phyloP scores from a whole-genome alignment of 2,888 invertebrate species.

The Petrophora chlorosata region DNA sequence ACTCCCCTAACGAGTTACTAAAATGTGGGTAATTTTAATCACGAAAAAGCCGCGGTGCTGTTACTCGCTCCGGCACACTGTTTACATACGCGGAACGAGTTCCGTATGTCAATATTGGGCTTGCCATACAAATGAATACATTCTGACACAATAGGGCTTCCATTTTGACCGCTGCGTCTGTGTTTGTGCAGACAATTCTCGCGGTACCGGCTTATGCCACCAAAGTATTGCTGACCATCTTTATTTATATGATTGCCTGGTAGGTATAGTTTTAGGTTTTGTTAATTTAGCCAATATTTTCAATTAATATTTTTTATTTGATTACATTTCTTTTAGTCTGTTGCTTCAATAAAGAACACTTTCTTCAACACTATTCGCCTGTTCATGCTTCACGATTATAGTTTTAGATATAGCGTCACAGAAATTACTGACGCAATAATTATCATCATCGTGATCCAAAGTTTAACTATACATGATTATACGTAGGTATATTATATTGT shows the following conservation, averaged over 20 bases:
- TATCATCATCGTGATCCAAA: too few species aligned
- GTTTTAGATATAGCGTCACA: too few species aligned
- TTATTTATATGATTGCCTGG: constrained; percentile 53
- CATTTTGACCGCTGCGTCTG: constrained; percentile 74
- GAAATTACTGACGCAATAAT: too few species aligned
- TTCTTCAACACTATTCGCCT: too few species aligned
- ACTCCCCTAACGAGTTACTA: constrained; percentile 18
- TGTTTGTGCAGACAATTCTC: constrained; percentile 79
- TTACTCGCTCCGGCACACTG: constrained; percentile 53
- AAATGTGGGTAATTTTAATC: constrained; percentile 55
- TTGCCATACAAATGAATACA: constrained; percentile 82
- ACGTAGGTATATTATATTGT: too few species aligned
- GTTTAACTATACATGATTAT: too few species aligned
- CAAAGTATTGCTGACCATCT: constrained; percentile 54
- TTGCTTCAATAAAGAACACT: too few species aligned
- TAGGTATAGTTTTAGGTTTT: constrained; percentile 31
- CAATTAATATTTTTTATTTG: not conserved
- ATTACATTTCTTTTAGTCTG: not conserved
- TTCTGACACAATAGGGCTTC: constrained; percentile 78
- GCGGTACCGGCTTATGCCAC: constrained; percentile 67
- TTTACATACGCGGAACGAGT: constrained; percentile 75
- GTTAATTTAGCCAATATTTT: not conserved
- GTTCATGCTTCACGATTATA: too few species aligned
- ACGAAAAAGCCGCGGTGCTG: constrained; percentile 50
- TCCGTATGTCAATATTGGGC: constrained; percentile 76